phyloP scores from a whole-genome alignment of 2,113 vertebrate genomes.

The Sebastes schlegelii region DNA sequence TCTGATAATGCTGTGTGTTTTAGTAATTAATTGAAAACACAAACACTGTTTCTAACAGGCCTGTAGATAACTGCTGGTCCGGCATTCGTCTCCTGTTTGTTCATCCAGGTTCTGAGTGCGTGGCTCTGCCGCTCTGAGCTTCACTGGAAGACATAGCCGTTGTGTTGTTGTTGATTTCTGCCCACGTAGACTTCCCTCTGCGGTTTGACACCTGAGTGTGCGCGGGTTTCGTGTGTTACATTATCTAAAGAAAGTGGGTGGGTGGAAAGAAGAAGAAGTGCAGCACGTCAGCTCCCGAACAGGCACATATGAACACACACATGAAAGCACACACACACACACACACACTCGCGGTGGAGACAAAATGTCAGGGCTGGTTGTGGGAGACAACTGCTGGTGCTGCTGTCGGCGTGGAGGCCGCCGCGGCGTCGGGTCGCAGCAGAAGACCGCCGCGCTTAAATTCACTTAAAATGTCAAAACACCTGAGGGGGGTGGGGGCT shows the following conservation, averaged over 20 bases:
- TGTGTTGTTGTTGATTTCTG: constrained; percentile 36
- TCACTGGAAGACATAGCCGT: constrained; percentile 17
- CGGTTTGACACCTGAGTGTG: constrained; percentile 71
- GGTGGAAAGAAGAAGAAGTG: constrained; percentile 63
- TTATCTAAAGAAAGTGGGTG: constrained; percentile 70
- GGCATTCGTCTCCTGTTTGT: constrained; percentile 1
- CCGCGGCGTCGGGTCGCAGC: constrained; percentile 57
- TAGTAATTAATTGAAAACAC: constrained; percentile 23
- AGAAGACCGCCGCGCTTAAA: constrained; percentile 69
- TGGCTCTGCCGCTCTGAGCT: constrained; percentile 19
- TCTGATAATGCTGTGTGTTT: constrained; percentile 20
- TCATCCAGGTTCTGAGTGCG: not conserved
- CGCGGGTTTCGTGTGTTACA: constrained; percentile 58
- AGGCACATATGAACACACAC: not conserved
- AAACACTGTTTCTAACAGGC: too few relatives aligned
- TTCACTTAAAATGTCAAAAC: constrained; percentile 81
- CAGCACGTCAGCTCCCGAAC: constrained; percentile 49
- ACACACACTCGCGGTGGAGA: constrained; percentile 49
- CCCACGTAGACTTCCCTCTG: constrained; percentile 71
- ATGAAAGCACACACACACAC: constrained; percentile 20
- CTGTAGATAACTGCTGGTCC: not conserved
- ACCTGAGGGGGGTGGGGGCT: constrained; percentile 68
- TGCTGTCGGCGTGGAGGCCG: constrained; percentile 67
- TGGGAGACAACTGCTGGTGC: constrained; percentile 68
- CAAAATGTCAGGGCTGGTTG: constrained; percentile 74